Evolutionary conservation across 1,140 invertebrate genomes (phyloP), one percentile per base, ranked within the genome.

Genomic region (Drosophila truncata): DNA sequence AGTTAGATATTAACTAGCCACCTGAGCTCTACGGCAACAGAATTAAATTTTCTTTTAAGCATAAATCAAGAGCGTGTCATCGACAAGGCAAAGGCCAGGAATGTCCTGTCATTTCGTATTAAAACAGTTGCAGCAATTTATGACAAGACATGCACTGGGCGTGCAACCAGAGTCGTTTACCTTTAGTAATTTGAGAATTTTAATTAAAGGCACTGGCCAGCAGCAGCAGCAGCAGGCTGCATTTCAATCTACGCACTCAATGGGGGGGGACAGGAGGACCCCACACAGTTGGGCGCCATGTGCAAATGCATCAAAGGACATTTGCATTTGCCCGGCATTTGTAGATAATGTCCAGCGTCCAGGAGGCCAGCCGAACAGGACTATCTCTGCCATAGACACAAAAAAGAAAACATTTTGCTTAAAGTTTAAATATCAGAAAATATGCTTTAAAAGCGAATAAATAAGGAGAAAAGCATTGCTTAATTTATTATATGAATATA

Each of bases 121-220:
- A 60, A 71, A 69, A 81, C 72, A 71, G 71, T 65, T 81, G 59
- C 44, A 61, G 55, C 35, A 82, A 81, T 81, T 80, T 76, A 80
- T 70, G 64, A 55, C 47, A 52, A 71, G 44, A 55, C 44, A 18
- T 50, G 52, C 59, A 58, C 55, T 62, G 57, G 50, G 59, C 42
- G 52, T 65, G 60, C 39, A 63, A 76, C 61, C 50, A 77, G 59
- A 81, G 69, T 78, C 60, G 71, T 73, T 84, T 77, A 80, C 81
- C 77, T 84, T 76, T 84, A 76, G 82, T 80, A 84, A 84, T 84
- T 84, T 84, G 63, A 69, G 82, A 84, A 85, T 80, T 85, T 84
- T 84, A 84, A 84, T 84, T 84, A 84, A 84, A 84, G 78, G 77
- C 81, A 67, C 69, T 77, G 50, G 27, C 62, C 50, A 58, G 44